Evolutionary conservation across 2,113 vertebrate species (phyloP).

Genomic region (Pontoporia blainvillei): DNA sequence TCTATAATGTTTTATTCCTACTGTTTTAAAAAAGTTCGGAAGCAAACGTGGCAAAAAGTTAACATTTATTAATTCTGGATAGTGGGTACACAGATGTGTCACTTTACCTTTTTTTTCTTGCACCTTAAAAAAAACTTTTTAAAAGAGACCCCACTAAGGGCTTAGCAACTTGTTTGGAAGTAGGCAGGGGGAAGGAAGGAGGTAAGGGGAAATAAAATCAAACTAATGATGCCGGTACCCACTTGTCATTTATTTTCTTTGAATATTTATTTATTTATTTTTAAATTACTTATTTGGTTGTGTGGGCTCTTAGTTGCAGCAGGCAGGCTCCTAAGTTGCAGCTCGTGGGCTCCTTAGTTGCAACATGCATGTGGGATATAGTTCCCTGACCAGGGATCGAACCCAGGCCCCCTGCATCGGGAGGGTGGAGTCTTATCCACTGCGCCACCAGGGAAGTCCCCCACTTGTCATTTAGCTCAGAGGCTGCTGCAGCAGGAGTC

Average conservation of each 20-base stretch:
- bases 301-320: too few relatives aligned
- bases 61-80: neutral
- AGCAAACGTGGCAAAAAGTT: neutral
- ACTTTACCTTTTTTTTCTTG: neutral
- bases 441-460: too few relatives aligned
- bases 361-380: too few relatives aligned
- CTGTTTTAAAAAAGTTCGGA: neutral
- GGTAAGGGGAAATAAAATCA: neutral
- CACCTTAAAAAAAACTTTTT: neutral
- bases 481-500: neutral
- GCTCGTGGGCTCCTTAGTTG: too few relatives aligned
- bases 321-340: too few relatives aligned
- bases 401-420: too few relatives aligned
- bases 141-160: neutral
- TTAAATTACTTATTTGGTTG: too few relatives aligned
- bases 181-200: neutral
- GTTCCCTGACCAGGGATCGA: too few relatives aligned
- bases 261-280: too few relatives aligned
- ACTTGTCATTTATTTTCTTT: neutral
- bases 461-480: neutral
- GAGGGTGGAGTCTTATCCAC: too few relatives aligned
- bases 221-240: neutral
- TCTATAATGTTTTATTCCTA: neutral
- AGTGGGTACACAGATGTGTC: neutral
- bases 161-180: neutral